A percentile compares a stretch with the other conserved stretches of the same genome.
Evolutionary conservation across 2,888 invertebrate genomes (phyloP).

Genomic region (Drosophila picticornis): DNA sequence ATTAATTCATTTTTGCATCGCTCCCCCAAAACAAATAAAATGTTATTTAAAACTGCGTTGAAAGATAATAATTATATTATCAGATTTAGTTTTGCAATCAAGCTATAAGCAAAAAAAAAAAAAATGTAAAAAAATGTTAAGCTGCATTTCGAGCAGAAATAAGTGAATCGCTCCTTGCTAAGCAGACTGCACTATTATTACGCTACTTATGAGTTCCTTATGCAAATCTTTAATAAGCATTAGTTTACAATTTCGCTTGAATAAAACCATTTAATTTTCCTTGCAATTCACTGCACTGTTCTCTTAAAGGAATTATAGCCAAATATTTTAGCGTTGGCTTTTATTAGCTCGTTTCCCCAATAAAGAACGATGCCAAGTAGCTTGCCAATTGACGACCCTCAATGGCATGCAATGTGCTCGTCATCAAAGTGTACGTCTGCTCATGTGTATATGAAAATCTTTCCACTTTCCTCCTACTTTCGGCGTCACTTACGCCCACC

Average conservation of each 20-base stretch:
- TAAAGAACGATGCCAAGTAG: constrained; percentile 32
- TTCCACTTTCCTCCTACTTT: constrained; percentile 17
- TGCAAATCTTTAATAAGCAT: background rate
- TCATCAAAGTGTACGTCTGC: constrained; percentile 32
- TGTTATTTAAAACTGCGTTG: background rate
- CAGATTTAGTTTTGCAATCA: background rate
- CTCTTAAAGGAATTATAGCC: constrained; percentile 20
- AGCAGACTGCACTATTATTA: background rate
- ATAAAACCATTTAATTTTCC: background rate
- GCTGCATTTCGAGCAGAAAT: background rate
- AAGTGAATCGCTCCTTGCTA: background rate
- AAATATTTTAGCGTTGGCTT: constrained; percentile 21
- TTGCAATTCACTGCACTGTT: background rate
- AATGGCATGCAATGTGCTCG: constrained; percentile 20
- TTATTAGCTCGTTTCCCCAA: constrained; percentile 36
- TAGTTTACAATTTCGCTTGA: constrained; percentile 4
- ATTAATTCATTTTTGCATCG: constrained; percentile 55
- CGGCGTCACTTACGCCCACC: background rate
- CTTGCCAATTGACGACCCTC: constrained; percentile 52
- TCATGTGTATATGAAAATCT: constrained; percentile 19
- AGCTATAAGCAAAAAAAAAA: background rate
- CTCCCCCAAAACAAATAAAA: constrained; percentile 8
- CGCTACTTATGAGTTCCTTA: background rate
- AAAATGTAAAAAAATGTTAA: background rate
- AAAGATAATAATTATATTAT: background rate